Conservation (phyloP, 2,113 vertebrate species). For the Amphilophus citrinellus region DNA sequence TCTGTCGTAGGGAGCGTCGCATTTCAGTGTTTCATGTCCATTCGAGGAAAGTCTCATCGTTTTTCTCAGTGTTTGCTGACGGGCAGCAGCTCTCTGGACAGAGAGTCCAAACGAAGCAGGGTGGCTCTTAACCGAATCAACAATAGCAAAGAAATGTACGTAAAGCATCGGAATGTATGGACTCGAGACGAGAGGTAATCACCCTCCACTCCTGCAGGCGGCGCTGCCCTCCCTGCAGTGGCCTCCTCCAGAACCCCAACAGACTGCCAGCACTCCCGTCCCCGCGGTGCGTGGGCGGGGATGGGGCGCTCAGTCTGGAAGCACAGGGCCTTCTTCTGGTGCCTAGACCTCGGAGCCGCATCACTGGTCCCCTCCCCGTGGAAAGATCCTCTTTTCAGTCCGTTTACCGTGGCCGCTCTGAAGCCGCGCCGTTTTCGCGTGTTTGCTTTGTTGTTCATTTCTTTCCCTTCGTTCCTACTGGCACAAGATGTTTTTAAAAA, state of each 20-base stretch:
- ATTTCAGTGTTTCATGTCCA: slow-evolving; percentile 75
- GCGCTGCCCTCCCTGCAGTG: slow-evolving; percentile 52
- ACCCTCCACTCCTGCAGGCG: slow-evolving; percentile 66
- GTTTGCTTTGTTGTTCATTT: slow-evolving; percentile 66
- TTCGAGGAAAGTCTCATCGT: slow-evolving; percentile 58
- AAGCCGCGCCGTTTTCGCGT: slow-evolving; percentile 59
- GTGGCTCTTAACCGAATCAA: slow-evolving; percentile 81
- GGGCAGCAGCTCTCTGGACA: slow-evolving; percentile 64
- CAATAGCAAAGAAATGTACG: slow-evolving; percentile 79
- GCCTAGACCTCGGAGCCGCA: slow-evolving; percentile 78
- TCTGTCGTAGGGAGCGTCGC: slow-evolving; percentile 79
- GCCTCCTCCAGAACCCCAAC: slow-evolving; percentile 63
- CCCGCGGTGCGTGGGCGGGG: background rate
- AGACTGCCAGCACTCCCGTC: slow-evolving; percentile 53
- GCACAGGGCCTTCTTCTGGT: slow-evolving; percentile 80
- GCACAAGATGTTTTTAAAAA: slow-evolving; percentile 83
- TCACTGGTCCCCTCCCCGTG: slow-evolving; percentile 74
- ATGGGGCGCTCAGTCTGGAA: slow-evolving; percentile 74
- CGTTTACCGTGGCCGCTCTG: slow-evolving; percentile 72
- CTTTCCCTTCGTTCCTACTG: slow-evolving; percentile 80
- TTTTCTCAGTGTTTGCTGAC: slow-evolving; percentile 58
- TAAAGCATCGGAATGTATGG: slow-evolving; percentile 81
- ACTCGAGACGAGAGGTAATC: slow-evolving; percentile 67
- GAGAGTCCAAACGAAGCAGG: slow-evolving; percentile 82
- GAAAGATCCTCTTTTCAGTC: slow-evolving; percentile 63